Conservation (phyloP, 2,888 invertebrate genomes). For the Apodemia mormo region DNA sequence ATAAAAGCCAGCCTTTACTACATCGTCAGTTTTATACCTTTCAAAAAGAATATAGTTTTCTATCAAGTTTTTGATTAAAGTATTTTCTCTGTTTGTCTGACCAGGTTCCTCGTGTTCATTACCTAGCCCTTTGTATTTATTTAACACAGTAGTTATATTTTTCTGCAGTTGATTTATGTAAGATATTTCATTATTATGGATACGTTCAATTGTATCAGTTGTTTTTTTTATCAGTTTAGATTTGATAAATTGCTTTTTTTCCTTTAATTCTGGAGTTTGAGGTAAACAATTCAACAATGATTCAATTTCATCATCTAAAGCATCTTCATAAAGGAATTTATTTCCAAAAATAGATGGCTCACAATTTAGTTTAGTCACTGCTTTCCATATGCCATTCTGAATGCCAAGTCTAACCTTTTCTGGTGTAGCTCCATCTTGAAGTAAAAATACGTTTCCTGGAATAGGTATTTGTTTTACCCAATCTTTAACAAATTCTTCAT, state of each 20-base stretch:
- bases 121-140: slow-evolving; percentile 31
- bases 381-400: slow-evolving; percentile 56
- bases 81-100: slow-evolving; percentile 24
- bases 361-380: slow-evolving; percentile 52
- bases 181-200: slow-evolving; percentile 40
- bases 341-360: slow-evolving; percentile 49
- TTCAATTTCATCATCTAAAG: slow-evolving; percentile 61
- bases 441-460: slow-evolving; percentile 39
- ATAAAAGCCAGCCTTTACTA: neutral
- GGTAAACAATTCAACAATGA: slow-evolving; percentile 53
- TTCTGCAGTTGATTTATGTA: slow-evolving; percentile 55
- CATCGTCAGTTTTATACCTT: neutral
- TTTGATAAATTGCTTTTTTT: slow-evolving; percentile 49
- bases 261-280: slow-evolving; percentile 47
- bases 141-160: slow-evolving; percentile 45
- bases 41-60: slow-evolving; percentile 2
- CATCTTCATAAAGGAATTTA: slow-evolving; percentile 54
- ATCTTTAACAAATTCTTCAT: slow-evolving; percentile 47
- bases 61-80: neutral
- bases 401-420: slow-evolving; percentile 51
- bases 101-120: slow-evolving; percentile 33
- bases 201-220: slow-evolving; percentile 43
- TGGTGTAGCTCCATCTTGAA: slow-evolving; percentile 25
- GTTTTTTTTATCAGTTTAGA: slow-evolving; percentile 53
- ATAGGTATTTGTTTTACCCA: slow-evolving; percentile 58